A percentile compares a stretch with the other conserved stretches of the same genome.
Evolutionary conservation across 2,888 invertebrate genomes (phyloP).

Genomic region (Nasonovia ribisnigri): DNA sequence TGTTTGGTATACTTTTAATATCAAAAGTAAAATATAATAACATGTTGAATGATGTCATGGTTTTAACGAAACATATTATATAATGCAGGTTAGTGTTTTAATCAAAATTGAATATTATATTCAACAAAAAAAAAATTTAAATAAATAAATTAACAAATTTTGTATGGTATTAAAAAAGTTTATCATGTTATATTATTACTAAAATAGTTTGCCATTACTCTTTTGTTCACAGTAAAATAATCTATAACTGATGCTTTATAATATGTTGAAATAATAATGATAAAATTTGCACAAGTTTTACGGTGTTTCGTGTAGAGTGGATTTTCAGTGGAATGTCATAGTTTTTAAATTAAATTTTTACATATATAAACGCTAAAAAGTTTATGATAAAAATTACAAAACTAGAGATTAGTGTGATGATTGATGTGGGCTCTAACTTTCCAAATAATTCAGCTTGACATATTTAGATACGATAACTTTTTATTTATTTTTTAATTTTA

Average conservation of each 20-base stretch:
- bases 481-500: constrained; percentile 9
- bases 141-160: not conserved
- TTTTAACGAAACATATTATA: not conserved
- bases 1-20: not conserved
- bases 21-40: not conserved
- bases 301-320: not conserved
- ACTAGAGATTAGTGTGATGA: constrained; percentile 17
- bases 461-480: constrained; percentile 20
- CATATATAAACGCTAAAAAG: constrained; percentile 6
- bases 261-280: constrained; percentile 3
- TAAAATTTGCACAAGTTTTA: not conserved
- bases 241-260: not conserved
- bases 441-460: constrained; percentile 4
- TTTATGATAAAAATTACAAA: constrained; percentile 1
- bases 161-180: constrained; percentile 53
- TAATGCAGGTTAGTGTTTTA: not conserved
- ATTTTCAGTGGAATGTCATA: not conserved
- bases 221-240: not conserved
- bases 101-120: not conserved
- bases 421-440: constrained; percentile 26
- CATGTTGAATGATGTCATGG: not conserved
- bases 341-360: constrained; percentile 22
- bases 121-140: not conserved
- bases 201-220: constrained; percentile 16
- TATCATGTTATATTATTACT: not conserved